Base-by-base conservation (phyloP, 2,113 vertebrate species). In the Octodon degus region DNA sequence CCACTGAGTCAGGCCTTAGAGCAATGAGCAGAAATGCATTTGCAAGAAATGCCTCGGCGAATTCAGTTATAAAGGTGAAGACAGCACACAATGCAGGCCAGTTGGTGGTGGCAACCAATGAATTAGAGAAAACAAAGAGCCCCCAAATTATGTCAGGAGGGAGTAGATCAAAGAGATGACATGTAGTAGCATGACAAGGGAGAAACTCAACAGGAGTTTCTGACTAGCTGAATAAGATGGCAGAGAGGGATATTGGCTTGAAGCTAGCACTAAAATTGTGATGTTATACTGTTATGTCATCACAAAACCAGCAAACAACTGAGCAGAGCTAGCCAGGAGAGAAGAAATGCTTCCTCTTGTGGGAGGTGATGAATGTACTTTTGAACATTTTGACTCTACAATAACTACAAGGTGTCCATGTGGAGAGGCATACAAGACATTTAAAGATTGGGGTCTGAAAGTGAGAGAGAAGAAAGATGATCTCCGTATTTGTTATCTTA, bases 401-500 rank as follows among this genome's bases (percentile, higher is more conserved):
- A 63, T 86, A 62, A 12, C 27, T 63, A 65, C 22, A 55, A 11
- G 8, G 20, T 40, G 55, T 53, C 13, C 37, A 76, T 32, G 12
- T 77, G 14, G 47, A 87, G 5, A 58, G 12, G 16, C 17, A 84
- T 12, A 53, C 50, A n/a, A 82, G 16, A 11, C 79, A 93, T 58
- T 37, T 79, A 27, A 80, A 89, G 89, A 83, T 32, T 80, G 25
- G 43, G 12, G 2, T 84, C 11, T 67, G 16, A 30, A 83, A 70
- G 16, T 3, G 93, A 87, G 60, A 91, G 34, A 55, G n/a, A 91
- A 90, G 53, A 53, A 14, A 62, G 14, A 72, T 80, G 27, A 62
- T 89, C 68, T 86, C 68, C 87, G 19, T 83, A 68, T 80, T 83
- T 89, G 91, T 90, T 86, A 74, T 65, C 17, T 68, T 74, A 86